Evolutionary conservation across 2,888 invertebrate species (phyloP).

Genomic region (Portevinia maculata): DNA sequence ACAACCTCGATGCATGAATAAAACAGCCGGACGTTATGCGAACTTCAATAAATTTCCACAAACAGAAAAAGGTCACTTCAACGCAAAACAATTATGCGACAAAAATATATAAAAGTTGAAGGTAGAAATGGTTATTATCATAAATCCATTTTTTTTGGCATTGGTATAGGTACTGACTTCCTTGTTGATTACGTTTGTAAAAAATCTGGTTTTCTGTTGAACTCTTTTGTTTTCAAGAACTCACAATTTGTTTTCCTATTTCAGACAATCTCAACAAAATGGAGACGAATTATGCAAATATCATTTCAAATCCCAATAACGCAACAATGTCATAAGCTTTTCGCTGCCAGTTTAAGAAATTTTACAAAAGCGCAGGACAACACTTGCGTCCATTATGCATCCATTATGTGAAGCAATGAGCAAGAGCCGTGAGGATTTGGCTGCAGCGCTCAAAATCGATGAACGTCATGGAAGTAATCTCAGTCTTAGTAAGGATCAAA

Average conservation of each 20-base stretch:
- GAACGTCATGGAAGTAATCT: constrained; percentile 80
- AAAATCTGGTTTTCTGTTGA: constrained; percentile 13
- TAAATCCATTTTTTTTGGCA: constrained; percentile 5
- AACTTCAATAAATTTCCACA: neutral
- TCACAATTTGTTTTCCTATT: constrained; percentile 3
- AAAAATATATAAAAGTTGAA: constrained; percentile 12
- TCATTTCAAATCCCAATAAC: neutral
- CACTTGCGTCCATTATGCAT: constrained; percentile 78
- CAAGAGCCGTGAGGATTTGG: constrained; percentile 82
- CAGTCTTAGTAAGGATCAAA: constrained; percentile 79
- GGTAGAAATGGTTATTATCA: constrained; percentile 3
- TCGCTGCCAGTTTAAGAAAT: neutral
- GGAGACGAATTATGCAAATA: neutral
- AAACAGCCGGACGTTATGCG: constrained; percentile 5
- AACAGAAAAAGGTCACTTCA: constrained; percentile 19
- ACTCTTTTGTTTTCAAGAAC: constrained; percentile 11
- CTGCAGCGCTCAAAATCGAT: constrained; percentile 76
- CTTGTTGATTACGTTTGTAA: neutral
- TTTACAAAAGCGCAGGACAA: neutral
- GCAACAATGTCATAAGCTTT: constrained; percentile 18
- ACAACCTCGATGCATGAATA: constrained; percentile 4
- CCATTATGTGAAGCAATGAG: constrained; percentile 80
- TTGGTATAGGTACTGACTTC: neutral
- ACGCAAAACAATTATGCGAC: constrained; percentile 15
- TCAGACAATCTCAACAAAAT: constrained; percentile 14